These are phyloP conservation scores for Aphaenogaster rudis DNA, from an alignment of 1,140 invertebrate species.

Conservation along the genomic window DNA sequence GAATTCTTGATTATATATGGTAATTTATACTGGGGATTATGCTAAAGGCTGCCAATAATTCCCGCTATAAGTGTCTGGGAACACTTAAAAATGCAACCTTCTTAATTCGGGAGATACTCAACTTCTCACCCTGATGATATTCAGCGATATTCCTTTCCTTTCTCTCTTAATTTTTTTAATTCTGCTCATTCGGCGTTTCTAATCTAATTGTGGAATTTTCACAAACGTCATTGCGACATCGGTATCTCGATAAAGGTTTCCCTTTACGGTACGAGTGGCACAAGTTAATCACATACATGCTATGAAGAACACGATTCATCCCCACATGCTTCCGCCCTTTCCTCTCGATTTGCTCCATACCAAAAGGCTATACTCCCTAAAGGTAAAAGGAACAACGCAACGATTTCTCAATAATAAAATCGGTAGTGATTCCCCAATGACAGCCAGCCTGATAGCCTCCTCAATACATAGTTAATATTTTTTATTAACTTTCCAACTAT, in stretches of 20 bases:
- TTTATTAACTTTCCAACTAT: not conserved
- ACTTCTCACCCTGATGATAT: constrained; percentile 17
- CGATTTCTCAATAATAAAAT: constrained; percentile 33
- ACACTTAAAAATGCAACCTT: constrained; percentile 13
- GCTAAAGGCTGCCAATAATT: constrained; percentile 36
- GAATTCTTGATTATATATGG: not conserved
- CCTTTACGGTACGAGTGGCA: constrained; percentile 79
- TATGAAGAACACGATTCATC: constrained; percentile 64
- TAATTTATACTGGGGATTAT: not conserved
- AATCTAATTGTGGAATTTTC: constrained; percentile 55
- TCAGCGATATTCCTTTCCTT: constrained; percentile 25
- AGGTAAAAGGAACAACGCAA: constrained; percentile 22
- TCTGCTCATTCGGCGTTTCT: constrained; percentile 54
- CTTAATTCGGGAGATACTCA: constrained; percentile 21
- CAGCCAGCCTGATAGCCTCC: not conserved
- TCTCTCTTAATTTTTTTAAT: constrained; percentile 55
- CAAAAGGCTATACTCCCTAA: constrained; percentile 11
- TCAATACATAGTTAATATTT: not conserved
- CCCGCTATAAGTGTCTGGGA: not conserved
- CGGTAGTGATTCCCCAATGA: not conserved
- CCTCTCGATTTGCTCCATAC: constrained; percentile 9
- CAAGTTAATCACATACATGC: constrained; percentile 82
- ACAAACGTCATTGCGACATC: constrained; percentile 45
- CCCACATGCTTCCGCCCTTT: constrained; percentile 47
- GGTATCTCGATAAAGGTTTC: constrained; percentile 64